Evolutionary conservation across 2,888 invertebrate genomes (phyloP), one percentile per base, ranked within the genome.

Genomic region (Sturmia bella): DNA sequence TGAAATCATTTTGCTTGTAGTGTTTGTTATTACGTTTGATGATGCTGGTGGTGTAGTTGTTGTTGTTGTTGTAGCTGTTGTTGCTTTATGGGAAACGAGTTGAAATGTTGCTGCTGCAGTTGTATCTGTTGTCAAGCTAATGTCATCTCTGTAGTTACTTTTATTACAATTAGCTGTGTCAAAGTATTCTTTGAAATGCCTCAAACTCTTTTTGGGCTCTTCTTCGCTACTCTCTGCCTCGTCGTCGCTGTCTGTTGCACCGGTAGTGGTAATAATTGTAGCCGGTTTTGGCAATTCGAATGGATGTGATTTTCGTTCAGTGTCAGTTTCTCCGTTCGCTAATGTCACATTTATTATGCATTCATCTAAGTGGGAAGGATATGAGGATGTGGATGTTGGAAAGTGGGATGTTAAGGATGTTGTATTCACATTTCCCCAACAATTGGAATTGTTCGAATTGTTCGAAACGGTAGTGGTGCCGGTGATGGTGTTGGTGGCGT

Each of bases 1-100:
- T 54, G 95, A 88, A 85, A 90, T 87, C 86, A 90, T 89, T 86
- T 86, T 90, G 77, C 87, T 85, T 79, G 85, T 19, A 76, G 83
- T 85, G 48, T 84, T 45, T 73, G 76, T 39, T 73, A 80, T 24
- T 24, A 37, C 15, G 32, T 63, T 19, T 32, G 73, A 57, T 24
- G 74, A 56, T 21, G 64, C 24, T 48, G 45, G 12, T 41, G 52
- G 32, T 24, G 68, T 21, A 24, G 76, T 32, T 52, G 27, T 1
- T 6, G 69, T 17, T 39, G 24, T 37, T 54, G 52, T 32, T 54
- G 57, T 52, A 21, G 68, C 68, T 61, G 74, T 63, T 48, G 56
- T 80, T 61, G 52, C 13, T 4, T 19, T 63, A 9, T 63, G 80
- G 2, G 32, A 43, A 21, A 57, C 13, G 11, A 73, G 39, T 39